Base-by-base conservation (phyloP, 2,888 invertebrate species). In the Tinea pellionella region DNA sequence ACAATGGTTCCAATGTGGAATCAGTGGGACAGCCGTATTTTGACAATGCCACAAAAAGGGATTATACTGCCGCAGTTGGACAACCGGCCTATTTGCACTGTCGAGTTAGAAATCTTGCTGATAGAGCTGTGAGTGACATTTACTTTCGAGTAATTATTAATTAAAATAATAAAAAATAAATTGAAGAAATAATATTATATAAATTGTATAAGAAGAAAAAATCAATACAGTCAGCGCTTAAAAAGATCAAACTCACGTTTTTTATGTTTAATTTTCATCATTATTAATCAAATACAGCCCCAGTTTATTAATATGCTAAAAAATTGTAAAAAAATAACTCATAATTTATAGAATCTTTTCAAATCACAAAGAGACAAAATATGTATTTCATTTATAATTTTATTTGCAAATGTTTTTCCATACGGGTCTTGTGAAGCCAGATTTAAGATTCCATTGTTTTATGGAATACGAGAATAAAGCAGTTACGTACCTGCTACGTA, bases 11-110 rank as follows among this genome's bases (percentile, higher is more conserved):
- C 11, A 63, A 63, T 6, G 73, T 80, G 62, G 92, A 93, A 71
- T 91, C 92, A 62, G 92, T 92, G 78, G 92, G 93, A 61, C 94
- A 94, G 77, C 95, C 95, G 30, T 94, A 93, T 81, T 95, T 95
- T 79, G 95, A 95, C 80, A 95, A 95, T 77, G 90, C 92, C 61
- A 94, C 94, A 13, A 91, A 92, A 69, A 89, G 94, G 51, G 95
- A 95, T 73, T 92, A 94, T 71, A 94, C 94, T 24, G 94, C 94
- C 12, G 95, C 95, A 2, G 95, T 95, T 47, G 95, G 96, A 24
- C 95, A 95, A 76, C 92, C 94, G 15, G 95, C 95, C 24, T 91
- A 94, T 73, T 88, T 96, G 62, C 93, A 95, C 77, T 96, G 96
- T 77, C 89, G 94, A 64, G 96, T 96, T 64, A 90, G 94, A 72